Evolutionary conservation across 2,797 vertebrate genomes (phyloP), one percentile per base, ranked within the genome.

Genomic region (Karalla daura): DNA sequence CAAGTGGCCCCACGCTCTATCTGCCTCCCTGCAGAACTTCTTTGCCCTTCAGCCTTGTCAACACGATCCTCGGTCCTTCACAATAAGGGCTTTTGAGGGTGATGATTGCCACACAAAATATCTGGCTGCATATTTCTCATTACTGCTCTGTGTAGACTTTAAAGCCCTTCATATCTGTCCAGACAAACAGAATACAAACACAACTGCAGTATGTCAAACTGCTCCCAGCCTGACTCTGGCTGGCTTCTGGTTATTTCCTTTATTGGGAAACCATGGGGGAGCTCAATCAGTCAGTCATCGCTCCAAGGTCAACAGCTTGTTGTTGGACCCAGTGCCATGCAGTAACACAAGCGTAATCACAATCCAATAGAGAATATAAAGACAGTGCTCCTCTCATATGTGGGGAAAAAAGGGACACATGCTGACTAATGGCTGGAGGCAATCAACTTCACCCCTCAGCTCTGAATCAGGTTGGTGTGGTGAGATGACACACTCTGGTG

Each of bases 251-350:
- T 14, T 46, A n/a, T 51, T 51, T 63, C n/a, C n/a, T 55, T 37
- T 55, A 51, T n/a, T 3, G 35, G 35, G 7, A 65, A 52, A 54
- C 28, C 60, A 58, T 0, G 3, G 56, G n/a, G 17, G 55, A 70
- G 73, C 13, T 25, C 66, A 81, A 84, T 86, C 86, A 83, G 62
- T 33, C 58, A 7, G 51, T 63, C 73, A 80, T 78, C 23, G 17
- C 53, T 55, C 46, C 45, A 53, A 56, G 83, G 81, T 81, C 85
- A 89, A 60, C 74, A 69, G 28, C 17, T 30, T 46, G 72, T 30
- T 27, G 68, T 60, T 23, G 53, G 39, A 69, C n/a, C 28, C 36
- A 40, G 7, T 18, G 58, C 33, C 40, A 18, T 63, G 55, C 78
- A 67, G 54, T 70, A 61, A 69, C 55, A 50, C 61, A 30, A 72